Evolutionary conservation across 2,797 vertebrate genomes (phyloP), one percentile per base, ranked within the genome.

Genomic region (Chlorospingus semifuscus): DNA sequence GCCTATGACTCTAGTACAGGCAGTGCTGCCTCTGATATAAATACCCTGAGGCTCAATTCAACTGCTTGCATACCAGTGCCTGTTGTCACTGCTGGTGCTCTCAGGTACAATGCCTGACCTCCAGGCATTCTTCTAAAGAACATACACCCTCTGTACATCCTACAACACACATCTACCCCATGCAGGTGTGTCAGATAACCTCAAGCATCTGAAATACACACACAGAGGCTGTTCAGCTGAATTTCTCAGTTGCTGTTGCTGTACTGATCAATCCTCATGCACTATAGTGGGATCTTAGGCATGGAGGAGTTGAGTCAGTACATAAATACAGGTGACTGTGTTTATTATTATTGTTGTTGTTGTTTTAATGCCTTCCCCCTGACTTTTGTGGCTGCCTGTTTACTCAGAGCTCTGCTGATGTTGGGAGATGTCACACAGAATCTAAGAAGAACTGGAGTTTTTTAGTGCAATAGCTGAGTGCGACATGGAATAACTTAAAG

Each of bases 131-230:
- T 76, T 61, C 36, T 55, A 23, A 47, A 79, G 50, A 72, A 69
- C 26, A 69, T 13, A 30, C 6, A 91, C 9, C 5, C 39, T 69
- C 57, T 78, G 15, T 13, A 46, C 46, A n/a, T 68, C 52, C 50
- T 71, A 46, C 36, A 72, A 22, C 16, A 4, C 18, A 46, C 0
- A 0, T 71, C 18, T 59, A 50, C 32, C 6, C 18, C 1, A 3
- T 39, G 39, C 41, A 76, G n/a, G 22, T 44, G 24, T 76, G 82
- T 87, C 12, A 1, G 36, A 80, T 37, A 76, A 76, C 27, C 6
- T 77, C 46, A 75, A 53, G 23, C 37, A 68, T 34, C 18, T 59
- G n/a, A 77, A 92, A 79, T 65, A 69, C 15, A 37, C 34, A 41
- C 12, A 24, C 3, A 42, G 23, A 30, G 30, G 42, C 27, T 32